Evolutionary conservation across 1,140 invertebrate genomes (phyloP), one percentile per base, ranked within the genome.

Genomic region (Drosophila sechellia): DNA sequence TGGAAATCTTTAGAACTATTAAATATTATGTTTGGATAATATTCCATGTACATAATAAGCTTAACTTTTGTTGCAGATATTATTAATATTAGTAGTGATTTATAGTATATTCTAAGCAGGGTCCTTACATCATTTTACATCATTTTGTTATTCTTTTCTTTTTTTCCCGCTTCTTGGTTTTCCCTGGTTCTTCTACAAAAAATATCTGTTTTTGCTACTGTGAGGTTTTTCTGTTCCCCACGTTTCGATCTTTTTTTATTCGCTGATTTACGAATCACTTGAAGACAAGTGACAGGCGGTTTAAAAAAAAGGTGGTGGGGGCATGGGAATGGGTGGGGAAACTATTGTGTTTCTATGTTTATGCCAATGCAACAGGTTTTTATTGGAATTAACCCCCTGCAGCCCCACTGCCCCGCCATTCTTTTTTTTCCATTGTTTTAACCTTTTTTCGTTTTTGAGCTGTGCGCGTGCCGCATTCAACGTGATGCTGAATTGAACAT

Each of bases 331-430:
- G 31, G 8, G 31, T 10, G 12, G 2, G 45, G 13, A 1, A 58
- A 22, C 53, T 50, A 45, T 60, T 66, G 60, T 60, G 42, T 43
- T 59, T 74, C 58, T 72, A 74, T 81, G 79, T 40, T 81, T 79
- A 60, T 66, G 64, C 40, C 40, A 56, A 79, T 56, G 65, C 81
- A 84, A 85, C 81, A 85, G 81, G 80, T 85, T 84, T 80, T 72
- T 35, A 60, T 71, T 77, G 64, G 17, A 53, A 53, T 43, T 22
- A 52, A 17, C 43, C 48, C 35, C 42, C 20, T 22, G 12, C 25
- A 4, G 15, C 46, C 13, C 20, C n/a, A 8, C 2, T 12, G 10
- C 2, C 22, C 27, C 37, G 8, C 11, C 3, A 12, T 17, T 10
- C 20, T 34, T 15, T 15, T 15, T 43, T 60, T 10, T 10, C n/a